Base-by-base conservation (phyloP, 2,888 invertebrate species). In the Chrysomela aeneicollis region DNA sequence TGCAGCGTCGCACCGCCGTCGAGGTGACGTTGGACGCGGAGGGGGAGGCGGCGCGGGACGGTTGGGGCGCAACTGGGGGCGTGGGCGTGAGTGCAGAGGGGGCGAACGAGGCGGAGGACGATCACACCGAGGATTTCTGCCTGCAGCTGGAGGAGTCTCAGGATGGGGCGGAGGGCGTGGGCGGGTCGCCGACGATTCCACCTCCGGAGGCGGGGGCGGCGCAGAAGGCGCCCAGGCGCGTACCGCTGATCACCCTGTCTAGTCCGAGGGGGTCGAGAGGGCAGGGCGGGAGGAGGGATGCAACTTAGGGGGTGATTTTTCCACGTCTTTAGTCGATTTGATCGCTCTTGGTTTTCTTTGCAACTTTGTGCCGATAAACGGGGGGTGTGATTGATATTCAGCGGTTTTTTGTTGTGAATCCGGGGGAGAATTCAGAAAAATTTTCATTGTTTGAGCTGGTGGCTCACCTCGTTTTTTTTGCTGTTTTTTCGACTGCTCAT, bases 231-330 rank as follows among this genome's bases (percentile, higher is more conserved):
- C 73, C 73, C 1, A 80, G 92, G 17, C 82, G 93, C 68, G 90
- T 93, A 3, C 86, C 87, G 68, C 87, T 93, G 61, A 91, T 91
- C 21, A 93, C 93, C 0, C 82, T 93, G 37, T 91, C 92, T 2
- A 92, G 92, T 76, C 92, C 93, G 51, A 92, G 92, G 35, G 10
- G 35, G 35, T 6, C 35, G 35, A 2, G 12, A 2, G 35, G 8
- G 8, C 10, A 35, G 35, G 2, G 2, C 5, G 9, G 35, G 8
- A 35, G 12, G 9, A 35, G 6, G 6, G 35, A 35, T 35, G 35
- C 2, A 2, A 10, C 35, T 2, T 35, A 10, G 12, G 12, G 35
- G 6, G 3, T 26, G 26, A 26, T 6, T 26, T 3, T 6, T 26
- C 6, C 6, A 35, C 12, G 9, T 10, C 2, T 6, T 10, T 35